Base-by-base conservation (phyloP, 2,113 vertebrate species). In the Zosterops lateralis region DNA sequence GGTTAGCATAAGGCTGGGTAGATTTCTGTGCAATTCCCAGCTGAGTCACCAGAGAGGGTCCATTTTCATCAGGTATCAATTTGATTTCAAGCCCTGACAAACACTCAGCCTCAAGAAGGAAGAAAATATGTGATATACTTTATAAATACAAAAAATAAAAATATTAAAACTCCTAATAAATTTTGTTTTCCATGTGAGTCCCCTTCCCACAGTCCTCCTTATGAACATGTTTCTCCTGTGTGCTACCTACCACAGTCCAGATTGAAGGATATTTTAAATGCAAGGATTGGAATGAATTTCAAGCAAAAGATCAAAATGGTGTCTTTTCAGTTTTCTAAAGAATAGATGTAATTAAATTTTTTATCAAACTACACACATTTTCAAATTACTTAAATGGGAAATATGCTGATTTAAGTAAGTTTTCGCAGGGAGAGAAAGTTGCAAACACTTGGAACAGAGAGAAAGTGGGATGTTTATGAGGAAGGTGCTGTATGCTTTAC, bases 351-450 rank as follows among this genome's bases (percentile, higher is more conserved):
- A 96, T 97, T 92, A 96, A 92, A 65, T 65, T 89, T 95, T 96
- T 93, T 87, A 82, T 94, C 83, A 94, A 96, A 95, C 74, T 65
- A 60, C 54, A 79, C 32, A 48, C 45, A 96, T 48, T 64, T 89
- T 95, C 83, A 96, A 82, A 92, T 95, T 62, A 88, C 71, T 89
- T 91, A 91, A 81, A 95, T 28, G 64, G 70, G 73, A 94, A 97
- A 96, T 93, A 56, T 96, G 95, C 73, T 54, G 17, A 36, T 96
- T 97, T 96, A 97, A 98, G 97, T 97, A 98, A 96, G 84, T 92
- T 96, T 96, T 96, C 54, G n/a, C 86, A 74, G 79, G 92, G 87
- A 95, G 75, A 95, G 64, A 97, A 92, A 87, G 95, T 83, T 81
- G 88, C 89, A 95, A 94, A 81, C 14, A 32, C 64, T 91, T 80